These are phyloP conservation scores for Nesidiocoris tenuis DNA, from an alignment of 2,888 invertebrate genomes.

Conservation along the genomic window DNA sequence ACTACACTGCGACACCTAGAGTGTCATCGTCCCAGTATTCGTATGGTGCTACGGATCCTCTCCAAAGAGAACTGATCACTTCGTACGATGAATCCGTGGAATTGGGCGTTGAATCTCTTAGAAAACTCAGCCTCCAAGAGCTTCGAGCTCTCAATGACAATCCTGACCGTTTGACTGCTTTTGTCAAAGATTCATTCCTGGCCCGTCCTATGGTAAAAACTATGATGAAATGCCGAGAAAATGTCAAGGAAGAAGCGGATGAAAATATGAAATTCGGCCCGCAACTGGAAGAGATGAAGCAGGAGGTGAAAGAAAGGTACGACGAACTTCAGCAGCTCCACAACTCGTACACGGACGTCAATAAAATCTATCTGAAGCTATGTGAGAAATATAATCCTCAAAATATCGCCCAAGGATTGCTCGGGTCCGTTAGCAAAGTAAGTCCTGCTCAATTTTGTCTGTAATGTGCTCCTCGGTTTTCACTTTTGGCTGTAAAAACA, in stretches of 20 bases:
- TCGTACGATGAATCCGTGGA: conserved; percentile 20
- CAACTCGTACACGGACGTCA: conserved; percentile 68
- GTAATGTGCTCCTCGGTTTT: no score
- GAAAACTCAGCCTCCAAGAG: conserved; percentile 11
- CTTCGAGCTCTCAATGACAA: conserved; percentile 18
- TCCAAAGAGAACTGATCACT: conserved; percentile 13
- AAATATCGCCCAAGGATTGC: conserved; percentile 48
- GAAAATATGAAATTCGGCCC: conserved; percentile 55
- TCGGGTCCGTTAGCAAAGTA: conserved; percentile 37
- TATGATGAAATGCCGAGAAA: conserved; percentile 26
- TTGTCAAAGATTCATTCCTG: conserved; percentile 22
- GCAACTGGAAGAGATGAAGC: conserved; percentile 61
- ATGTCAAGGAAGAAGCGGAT: conserved; percentile 20
- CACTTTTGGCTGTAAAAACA: no score
- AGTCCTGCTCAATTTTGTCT: neutral
- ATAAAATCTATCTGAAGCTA: conserved; percentile 68
- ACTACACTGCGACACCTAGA: neutral
- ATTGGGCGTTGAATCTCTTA: conserved; percentile 4
- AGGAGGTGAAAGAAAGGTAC: conserved; percentile 64
- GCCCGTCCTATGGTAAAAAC: conserved; percentile 23
- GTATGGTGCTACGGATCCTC: conserved; percentile 11
- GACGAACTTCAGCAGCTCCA: conserved; percentile 70
- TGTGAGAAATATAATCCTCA: conserved; percentile 55
- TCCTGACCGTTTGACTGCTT: conserved; percentile 12
- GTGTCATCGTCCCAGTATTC: conserved; percentile 14